phyloP scores from a whole-genome alignment of 2,113 vertebrate species.

The Microcebus ravelobensis region DNA sequence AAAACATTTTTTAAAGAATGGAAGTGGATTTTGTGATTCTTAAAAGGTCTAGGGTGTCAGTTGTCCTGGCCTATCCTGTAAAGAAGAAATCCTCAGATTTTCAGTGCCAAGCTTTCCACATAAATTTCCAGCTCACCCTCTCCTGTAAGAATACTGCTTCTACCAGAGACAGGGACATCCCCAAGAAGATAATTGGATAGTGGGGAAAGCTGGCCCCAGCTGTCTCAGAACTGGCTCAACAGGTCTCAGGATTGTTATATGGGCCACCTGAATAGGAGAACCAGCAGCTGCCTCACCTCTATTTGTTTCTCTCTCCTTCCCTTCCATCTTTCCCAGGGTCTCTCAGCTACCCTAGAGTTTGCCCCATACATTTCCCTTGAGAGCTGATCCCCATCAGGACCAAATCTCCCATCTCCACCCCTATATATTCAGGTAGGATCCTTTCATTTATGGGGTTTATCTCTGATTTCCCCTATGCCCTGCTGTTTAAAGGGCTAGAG shows the following conservation, averaged over 20 bases:
- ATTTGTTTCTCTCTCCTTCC: background rate
- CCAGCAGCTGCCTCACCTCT: background rate
- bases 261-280: background rate
- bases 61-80: background rate
- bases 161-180: background rate
- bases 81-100: background rate
- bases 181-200: background rate
- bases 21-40: slow-evolving; percentile 43
- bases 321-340: background rate
- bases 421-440: background rate
- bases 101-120: background rate
- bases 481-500: background rate
- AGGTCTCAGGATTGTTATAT: background rate
- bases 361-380: background rate
- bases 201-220: background rate
- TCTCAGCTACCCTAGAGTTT: background rate
- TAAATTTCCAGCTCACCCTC: background rate
- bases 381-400: background rate
- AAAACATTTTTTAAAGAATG: slow-evolving; percentile 44
- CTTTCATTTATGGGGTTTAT: background rate
- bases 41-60: background rate
- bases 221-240: slow-evolving; percentile 44
- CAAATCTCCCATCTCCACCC: background rate
- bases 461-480: background rate
- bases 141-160: background rate